These are phyloP conservation scores for Danio choprae DNA, from an alignment of 2,797 vertebrate genomes.

Conservation along the genomic window DNA sequence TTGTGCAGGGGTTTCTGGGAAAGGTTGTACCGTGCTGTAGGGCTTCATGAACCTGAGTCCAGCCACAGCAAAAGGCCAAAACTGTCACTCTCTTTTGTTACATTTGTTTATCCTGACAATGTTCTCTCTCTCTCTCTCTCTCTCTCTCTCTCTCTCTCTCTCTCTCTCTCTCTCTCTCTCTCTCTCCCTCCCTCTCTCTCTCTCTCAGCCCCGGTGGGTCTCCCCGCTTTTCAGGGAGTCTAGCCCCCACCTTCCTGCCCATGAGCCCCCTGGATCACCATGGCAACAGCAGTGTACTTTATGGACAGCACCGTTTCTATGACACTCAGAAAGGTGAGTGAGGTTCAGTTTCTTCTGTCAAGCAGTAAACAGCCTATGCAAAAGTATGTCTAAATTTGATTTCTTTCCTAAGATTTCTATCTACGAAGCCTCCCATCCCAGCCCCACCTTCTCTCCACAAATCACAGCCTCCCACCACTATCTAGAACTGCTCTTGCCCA, in stretches of 20 bases:
- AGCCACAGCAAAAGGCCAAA: constrained; percentile 63
- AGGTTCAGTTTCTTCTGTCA: constrained; percentile 28
- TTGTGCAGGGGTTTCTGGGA: constrained; percentile 74
- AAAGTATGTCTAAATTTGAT: neutral
- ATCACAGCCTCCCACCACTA: constrained; percentile 87
- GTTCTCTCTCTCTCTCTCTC: constrained; percentile 62
- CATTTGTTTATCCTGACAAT: constrained; percentile 62
- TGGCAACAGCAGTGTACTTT: constrained; percentile 91
- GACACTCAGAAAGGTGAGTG: constrained; percentile 92
- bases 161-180: constrained; percentile 67
- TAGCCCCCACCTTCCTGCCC: constrained; percentile 95
- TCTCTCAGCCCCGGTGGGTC: constrained; percentile 87
- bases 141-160: constrained; percentile 70
- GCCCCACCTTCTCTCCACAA: constrained; percentile 87
- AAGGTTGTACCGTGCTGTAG: constrained; percentile 64
- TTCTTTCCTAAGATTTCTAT: constrained; percentile 87
- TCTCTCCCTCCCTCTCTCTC: constrained; percentile 67
- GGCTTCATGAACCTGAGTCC: constrained; percentile 61
- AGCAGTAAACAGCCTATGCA: constrained; percentile 41
- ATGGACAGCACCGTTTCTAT: constrained; percentile 96
- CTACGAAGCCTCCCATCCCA: constrained; percentile 92
- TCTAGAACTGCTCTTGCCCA: constrained; percentile 83
- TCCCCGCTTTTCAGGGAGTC: constrained; percentile 95
- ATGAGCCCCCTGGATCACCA: constrained; percentile 99
- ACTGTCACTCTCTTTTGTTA: constrained; percentile 65